Conservation (phyloP, 2,797 vertebrate genomes). For the Intellagama lesueurii region DNA sequence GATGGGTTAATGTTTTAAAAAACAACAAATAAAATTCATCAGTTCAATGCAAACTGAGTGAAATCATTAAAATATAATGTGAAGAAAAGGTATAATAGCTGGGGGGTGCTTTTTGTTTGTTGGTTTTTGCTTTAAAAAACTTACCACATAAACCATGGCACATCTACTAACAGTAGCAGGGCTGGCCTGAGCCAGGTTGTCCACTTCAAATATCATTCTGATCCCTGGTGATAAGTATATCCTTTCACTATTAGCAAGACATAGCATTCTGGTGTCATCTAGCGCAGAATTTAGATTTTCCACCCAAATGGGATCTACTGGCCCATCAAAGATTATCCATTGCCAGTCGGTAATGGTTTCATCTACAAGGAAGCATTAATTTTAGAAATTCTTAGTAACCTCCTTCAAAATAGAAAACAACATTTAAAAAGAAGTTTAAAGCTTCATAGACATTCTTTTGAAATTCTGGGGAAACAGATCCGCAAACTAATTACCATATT, state of each 20-base stretch:
- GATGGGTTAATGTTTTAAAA: no score
- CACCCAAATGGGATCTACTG: constrained; percentile 75
- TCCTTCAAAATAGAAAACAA: neutral
- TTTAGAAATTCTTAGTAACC: neutral
- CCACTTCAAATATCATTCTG: constrained; percentile 74
- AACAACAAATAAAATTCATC: no score
- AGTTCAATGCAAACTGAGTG: neutral
- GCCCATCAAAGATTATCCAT: constrained; percentile 78
- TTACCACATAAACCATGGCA: constrained; percentile 76
- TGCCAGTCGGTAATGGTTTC: constrained; percentile 64
- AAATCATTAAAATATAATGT: neutral
- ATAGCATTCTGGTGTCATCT: constrained; percentile 73
- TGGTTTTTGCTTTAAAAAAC: constrained; percentile 28
- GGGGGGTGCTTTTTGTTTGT: no score
- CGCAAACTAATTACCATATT: neutral
- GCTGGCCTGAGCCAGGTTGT: constrained; percentile 67
- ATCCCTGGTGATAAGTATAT: constrained; percentile 68
- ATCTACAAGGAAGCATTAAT: constrained; percentile 41
- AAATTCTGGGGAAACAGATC: neutral
- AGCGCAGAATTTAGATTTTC: constrained; percentile 76
- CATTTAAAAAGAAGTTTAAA: neutral
- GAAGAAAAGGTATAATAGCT: neutral
- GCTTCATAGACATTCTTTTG: neutral
- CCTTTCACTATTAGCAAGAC: constrained; percentile 75
- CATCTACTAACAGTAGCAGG: constrained; percentile 71